These are phyloP conservation scores for Coendou prehensilis DNA, from an alignment of 2,797 vertebrate genomes.

Conservation along the genomic window DNA sequence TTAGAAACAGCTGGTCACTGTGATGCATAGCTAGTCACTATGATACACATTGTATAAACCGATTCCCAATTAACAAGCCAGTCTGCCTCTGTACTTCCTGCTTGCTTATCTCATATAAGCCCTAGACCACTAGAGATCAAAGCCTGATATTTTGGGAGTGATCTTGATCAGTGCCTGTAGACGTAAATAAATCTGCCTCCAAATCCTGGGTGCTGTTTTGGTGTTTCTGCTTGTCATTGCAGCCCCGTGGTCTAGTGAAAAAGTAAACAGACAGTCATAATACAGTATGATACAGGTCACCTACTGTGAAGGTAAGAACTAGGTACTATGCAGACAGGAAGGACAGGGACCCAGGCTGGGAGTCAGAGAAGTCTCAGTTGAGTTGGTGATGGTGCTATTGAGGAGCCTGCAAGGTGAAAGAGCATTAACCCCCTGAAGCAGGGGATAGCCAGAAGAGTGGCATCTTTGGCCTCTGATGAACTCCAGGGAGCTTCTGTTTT, in stretches of 20 bases:
- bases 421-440: not conserved
- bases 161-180: no score
- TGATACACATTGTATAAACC: no score
- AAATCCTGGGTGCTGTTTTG: no score
- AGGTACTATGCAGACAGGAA: not conserved
- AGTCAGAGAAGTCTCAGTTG: not conserved
- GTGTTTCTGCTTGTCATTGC: no score
- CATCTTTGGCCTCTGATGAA: not conserved
- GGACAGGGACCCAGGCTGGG: not conserved
- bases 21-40: no score
- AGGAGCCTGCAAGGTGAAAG: not conserved
- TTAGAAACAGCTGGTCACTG: no score
- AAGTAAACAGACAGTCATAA: not conserved
- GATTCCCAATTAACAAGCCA: no score
- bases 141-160: no score
- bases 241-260: not conserved
- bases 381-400: not conserved
- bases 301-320: not conserved
- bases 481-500: slow-evolving; percentile 38
- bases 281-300: not conserved
- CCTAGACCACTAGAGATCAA: no score
- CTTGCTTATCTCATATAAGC: no score
- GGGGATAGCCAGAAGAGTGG: not conserved
- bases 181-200: no score
- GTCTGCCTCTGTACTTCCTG: no score